A percentile compares a stretch with the other conserved stretches of the same genome.
Conservation (phyloP, 2,888 invertebrate genomes). For the Pseudococcus longispinus region DNA sequence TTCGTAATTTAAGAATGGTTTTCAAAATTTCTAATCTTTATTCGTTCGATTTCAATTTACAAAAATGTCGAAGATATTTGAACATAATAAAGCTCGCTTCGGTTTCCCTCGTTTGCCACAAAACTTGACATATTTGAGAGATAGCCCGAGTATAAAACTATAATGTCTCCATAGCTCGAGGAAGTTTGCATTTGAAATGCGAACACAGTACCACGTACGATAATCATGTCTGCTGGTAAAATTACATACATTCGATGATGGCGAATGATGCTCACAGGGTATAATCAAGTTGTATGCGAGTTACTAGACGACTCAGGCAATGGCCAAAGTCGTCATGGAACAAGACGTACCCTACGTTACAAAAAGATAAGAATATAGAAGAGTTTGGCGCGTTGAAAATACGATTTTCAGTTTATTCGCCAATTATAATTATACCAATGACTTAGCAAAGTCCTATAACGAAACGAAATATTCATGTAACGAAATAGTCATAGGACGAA, state of each 20-base stretch:
- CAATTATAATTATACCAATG: not conserved
- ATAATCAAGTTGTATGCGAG: not conserved
- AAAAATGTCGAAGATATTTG: no score
- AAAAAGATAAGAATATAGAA: not conserved
- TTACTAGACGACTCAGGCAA: not conserved
- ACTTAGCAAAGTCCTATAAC: not conserved
- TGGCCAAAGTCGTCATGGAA: not conserved
- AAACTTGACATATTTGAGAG: not conserved
- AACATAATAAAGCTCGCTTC: no score
- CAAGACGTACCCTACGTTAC: not conserved
- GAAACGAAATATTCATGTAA: not conserved
- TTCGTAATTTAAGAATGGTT: no score
- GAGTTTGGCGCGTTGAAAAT: not conserved
- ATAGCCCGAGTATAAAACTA: not conserved
- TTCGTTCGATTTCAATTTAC: no score
- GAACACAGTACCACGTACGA: not conserved
- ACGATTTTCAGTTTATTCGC: not conserved
- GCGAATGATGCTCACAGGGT: not conserved
- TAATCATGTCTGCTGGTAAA: not conserved
- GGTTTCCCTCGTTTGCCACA: no score
- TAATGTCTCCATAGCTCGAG: not conserved
- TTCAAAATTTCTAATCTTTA: no score
- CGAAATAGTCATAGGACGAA: not conserved
- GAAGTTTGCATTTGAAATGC: not conserved
- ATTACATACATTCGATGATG: not conserved